Evolutionary conservation across 2,888 invertebrate species (phyloP).

Genomic region (Heliothis peltigera): DNA sequence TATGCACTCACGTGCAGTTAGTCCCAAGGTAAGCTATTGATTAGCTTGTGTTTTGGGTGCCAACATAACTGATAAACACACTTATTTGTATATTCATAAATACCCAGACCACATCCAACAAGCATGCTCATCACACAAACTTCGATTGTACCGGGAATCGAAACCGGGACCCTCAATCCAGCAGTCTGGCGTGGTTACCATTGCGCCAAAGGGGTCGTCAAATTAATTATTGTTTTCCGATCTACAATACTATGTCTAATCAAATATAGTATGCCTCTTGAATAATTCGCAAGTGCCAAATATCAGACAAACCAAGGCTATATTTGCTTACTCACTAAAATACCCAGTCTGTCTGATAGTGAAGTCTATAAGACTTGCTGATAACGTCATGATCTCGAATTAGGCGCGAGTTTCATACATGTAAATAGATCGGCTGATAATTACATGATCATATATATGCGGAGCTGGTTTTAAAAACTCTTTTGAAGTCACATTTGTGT

Average conservation of each 20-base stretch:
- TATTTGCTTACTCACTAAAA: not conserved
- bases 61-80: no score
- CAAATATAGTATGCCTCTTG: not conserved
- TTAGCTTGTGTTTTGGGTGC: no score
- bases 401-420: constrained; percentile 42
- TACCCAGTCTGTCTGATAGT: constrained; percentile 1
- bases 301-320: not conserved
- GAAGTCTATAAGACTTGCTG: constrained; percentile 4
- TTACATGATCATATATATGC: constrained; percentile 43
- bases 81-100: no score
- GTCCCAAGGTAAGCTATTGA: no score
- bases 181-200: no score
- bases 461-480: constrained; percentile 11
- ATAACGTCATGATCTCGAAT: constrained; percentile 47
- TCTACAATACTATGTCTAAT: not conserved
- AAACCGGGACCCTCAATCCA: no score
- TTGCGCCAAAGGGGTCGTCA: no score
- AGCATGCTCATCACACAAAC: no score
- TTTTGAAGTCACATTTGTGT: constrained; percentile 22
- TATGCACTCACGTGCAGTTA: no score
- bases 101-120: no score
- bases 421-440: constrained; percentile 52
- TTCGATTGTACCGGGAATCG: no score
- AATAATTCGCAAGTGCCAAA: not conserved
- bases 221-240: not conserved